A percentile compares a stretch with the other conserved stretches of the same genome.
Conservation (phyloP, 2,888 invertebrate species). For the Calameuta pallipes region DNA sequence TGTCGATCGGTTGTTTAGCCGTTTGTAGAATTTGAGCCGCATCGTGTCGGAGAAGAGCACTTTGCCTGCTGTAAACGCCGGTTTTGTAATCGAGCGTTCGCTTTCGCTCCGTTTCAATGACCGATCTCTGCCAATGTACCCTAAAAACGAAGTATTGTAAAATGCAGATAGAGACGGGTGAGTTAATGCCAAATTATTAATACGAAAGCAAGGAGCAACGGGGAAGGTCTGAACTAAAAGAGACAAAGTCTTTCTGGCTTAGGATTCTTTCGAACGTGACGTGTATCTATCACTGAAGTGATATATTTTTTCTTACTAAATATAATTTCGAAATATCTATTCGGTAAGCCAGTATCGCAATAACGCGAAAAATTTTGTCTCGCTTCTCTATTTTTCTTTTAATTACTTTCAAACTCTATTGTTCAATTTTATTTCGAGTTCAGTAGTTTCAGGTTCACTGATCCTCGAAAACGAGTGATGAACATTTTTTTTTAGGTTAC, state of each 20-base stretch:
- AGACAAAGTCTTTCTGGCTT: neutral
- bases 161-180: neutral
- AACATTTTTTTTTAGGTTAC: too few species aligned
- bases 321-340: too few species aligned
- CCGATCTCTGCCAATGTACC: conserved; percentile 2
- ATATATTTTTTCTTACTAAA: too few species aligned
- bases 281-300: too few species aligned
- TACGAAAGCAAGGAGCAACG: neutral
- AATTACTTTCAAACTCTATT: too few species aligned
- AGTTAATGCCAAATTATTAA: neutral
- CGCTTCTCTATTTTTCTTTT: too few species aligned
- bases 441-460: too few species aligned
- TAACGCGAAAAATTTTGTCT: too few species aligned
- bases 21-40: conserved; percentile 72
- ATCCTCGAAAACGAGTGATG: too few species aligned
- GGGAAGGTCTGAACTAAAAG: neutral
- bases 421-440: too few species aligned
- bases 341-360: too few species aligned
- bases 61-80: conserved; percentile 67
- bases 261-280: neutral
- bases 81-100: conserved; percentile 66
- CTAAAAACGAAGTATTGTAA: conserved; percentile 14
- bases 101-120: conserved; percentile 62
- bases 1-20: neutral
- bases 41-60: conserved; percentile 85